Evolutionary conservation across 2,113 vertebrate genomes (phyloP), one percentile per base, ranked within the genome.

Genomic region (Pterophyllum scalare): DNA sequence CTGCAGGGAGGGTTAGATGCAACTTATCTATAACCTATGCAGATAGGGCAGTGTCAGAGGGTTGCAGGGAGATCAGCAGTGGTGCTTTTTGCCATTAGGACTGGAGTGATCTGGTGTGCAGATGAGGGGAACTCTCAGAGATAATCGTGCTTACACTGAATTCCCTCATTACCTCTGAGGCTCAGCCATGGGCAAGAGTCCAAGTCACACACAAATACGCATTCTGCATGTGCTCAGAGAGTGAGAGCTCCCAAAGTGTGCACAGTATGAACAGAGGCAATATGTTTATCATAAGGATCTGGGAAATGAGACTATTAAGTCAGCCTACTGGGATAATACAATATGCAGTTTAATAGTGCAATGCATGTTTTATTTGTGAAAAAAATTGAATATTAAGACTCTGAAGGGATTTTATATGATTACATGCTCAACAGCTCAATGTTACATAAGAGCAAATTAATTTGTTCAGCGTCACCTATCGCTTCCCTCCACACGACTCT

Each of bases 91-190:
- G 83, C 56, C 82, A 88, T 88, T 84, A 80, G 74, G 35, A 65
- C 76, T 86, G 67, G 11, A 76, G 85, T n/a, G 31, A 79, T 82
- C 81, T 70, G 57, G 58, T 14, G 2, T 80, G 79, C 46, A 89
- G 46, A 87, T 81, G 72, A 86, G 60, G 72, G 76, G 64, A 87
- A 84, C 81, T 93, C 83, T 83, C 77, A 58, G 78, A 85, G 85
- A 93, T 94, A 89, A 93, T 92, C 88, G 87, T 75, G 61, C 86
- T 88, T 87, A 92, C 87, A 79, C 79, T 79, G 75, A 84, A 67
- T 80, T 91, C 83, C 82, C 82, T 92, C 84, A 89, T 91, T 92
- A 89, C 83, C 80, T 89, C 77, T 59, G 86, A 84, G 87, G 57
- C 76, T 86, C 84, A 88, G 83, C 78, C 72, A 79, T 80, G 80